phyloP scores from a whole-genome alignment of 2,797 vertebrate genomes.

The Micropoecilia bifurca region DNA sequence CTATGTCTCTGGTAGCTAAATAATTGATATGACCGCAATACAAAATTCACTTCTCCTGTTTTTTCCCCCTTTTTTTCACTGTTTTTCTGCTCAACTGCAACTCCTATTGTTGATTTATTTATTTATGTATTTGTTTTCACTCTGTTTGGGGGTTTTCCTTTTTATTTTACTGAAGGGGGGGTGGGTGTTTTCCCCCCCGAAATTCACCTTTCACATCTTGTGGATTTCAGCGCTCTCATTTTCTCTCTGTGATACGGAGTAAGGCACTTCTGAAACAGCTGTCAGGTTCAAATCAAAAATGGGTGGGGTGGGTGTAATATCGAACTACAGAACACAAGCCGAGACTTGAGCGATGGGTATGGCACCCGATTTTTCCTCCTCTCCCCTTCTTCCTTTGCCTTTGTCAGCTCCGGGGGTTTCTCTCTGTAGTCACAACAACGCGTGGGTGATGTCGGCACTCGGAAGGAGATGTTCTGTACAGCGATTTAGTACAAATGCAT shows the following conservation, averaged over 20 bases:
- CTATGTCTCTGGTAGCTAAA: constrained; percentile 71
- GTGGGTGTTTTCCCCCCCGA: constrained; percentile 64
- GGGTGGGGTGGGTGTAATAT: constrained; percentile 79
- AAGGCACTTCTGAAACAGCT: constrained; percentile 79
- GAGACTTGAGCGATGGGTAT: constrained; percentile 75
- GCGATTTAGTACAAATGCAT: constrained; percentile 85
- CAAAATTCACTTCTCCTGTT: constrained; percentile 75
- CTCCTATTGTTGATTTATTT: constrained; percentile 82
- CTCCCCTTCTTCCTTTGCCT: constrained; percentile 73
- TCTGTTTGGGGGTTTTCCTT: constrained; percentile 67
- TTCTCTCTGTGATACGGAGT: constrained; percentile 81
- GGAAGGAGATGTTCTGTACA: constrained; percentile 82
- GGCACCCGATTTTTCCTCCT: constrained; percentile 70
- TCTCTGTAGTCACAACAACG: constrained; percentile 83
- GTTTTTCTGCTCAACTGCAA: constrained; percentile 65
- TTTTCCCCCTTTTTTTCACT: constrained; percentile 37
- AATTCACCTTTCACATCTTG: constrained; percentile 79
- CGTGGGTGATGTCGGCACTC: constrained; percentile 82
- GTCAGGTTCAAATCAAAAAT: constrained; percentile 84
- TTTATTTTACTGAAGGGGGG: constrained; percentile 51
- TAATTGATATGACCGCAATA: constrained; percentile 80
- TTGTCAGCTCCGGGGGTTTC: constrained; percentile 84
- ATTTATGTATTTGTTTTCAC: constrained; percentile 84
- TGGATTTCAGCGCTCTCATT: constrained; percentile 78
- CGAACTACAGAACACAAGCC: constrained; percentile 79